A percentile compares a stretch with the other conserved stretches of the same genome.
Evolutionary conservation across 2,113 vertebrate genomes (phyloP).

Genomic region (Dunckerocampus dactyliophorus): DNA sequence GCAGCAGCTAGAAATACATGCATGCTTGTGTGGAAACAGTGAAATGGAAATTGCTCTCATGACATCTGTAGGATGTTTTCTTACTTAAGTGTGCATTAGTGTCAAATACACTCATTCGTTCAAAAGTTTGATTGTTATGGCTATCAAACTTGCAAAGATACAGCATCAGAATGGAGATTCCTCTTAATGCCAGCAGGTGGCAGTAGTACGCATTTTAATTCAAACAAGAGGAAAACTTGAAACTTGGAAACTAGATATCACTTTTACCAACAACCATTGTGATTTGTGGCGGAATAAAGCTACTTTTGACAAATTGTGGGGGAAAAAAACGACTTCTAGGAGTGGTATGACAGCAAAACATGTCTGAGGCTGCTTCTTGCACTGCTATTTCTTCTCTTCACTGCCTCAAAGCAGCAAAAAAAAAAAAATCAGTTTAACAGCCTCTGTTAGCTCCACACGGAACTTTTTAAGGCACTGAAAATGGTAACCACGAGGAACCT

Average conservation of each 20-base stretch:
- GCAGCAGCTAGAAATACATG: background rate
- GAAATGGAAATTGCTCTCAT: background rate
- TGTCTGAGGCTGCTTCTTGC: background rate
- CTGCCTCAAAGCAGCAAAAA: background rate
- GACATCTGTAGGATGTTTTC: too few relatives aligned
- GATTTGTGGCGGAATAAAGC: too few relatives aligned
- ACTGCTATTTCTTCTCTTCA: background rate
- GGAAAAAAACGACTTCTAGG: background rate
- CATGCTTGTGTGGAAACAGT: too few relatives aligned
- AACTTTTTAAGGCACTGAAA: background rate
- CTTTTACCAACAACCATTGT: too few relatives aligned
- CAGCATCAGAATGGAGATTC: background rate
- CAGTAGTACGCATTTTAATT: background rate
- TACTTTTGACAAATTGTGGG: background rate
- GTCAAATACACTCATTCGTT: too few relatives aligned
- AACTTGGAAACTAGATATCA: too few relatives aligned
- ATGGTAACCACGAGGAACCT: conserved; percentile 31
- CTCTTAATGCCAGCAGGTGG: background rate
- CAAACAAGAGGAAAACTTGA: too few relatives aligned
- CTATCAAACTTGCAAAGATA: too few relatives aligned
- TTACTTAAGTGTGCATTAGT: too few relatives aligned
- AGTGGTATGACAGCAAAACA: background rate
- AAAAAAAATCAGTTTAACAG: too few relatives aligned
- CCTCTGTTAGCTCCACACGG: too few relatives aligned
- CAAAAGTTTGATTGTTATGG: too few relatives aligned